These are phyloP conservation scores for Cyclina sinensis DNA, from an alignment of 1,140 invertebrate species.

Conservation along the genomic window DNA sequence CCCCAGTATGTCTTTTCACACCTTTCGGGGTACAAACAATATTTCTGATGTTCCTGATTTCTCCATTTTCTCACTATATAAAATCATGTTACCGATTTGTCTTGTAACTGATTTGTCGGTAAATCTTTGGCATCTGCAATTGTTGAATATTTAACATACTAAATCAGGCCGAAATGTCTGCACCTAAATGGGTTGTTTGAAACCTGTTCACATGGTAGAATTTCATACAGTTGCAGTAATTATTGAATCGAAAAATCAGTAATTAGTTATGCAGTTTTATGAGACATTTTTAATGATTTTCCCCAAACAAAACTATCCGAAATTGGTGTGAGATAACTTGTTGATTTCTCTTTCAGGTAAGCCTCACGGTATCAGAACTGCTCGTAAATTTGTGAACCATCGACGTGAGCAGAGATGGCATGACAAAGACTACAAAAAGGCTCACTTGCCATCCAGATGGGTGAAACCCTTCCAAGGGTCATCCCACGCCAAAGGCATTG, in stretches of 20 bases:
- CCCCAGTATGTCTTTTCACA: too few species aligned
- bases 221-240: not conserved
- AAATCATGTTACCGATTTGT: too few species aligned
- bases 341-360: conserved; percentile 91
- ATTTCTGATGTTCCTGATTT: too few species aligned
- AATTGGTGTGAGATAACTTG: not conserved
- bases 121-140: too few species aligned
- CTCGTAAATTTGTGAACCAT: conserved; percentile 98
- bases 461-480: conserved; percentile 99
- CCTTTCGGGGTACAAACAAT: too few species aligned
- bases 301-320: not conserved
- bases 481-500: conserved; percentile 99
- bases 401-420: conserved; percentile 99
- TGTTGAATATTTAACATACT: too few species aligned
- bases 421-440: conserved; percentile 99
- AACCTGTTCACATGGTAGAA: not conserved
- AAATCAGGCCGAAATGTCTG: too few species aligned
- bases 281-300: not conserved
- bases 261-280: not conserved
- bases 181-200: too few species aligned
- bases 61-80: too few species aligned
- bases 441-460: conserved; percentile 99
- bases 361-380: conserved; percentile 99
- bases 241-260: not conserved
- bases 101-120: too few species aligned